Percentiles rank a stretch among this genome's conserved stretches.
phyloP scores from a whole-genome alignment of 2,888 invertebrate genomes.

The Diaprepes abbreviatus region DNA sequence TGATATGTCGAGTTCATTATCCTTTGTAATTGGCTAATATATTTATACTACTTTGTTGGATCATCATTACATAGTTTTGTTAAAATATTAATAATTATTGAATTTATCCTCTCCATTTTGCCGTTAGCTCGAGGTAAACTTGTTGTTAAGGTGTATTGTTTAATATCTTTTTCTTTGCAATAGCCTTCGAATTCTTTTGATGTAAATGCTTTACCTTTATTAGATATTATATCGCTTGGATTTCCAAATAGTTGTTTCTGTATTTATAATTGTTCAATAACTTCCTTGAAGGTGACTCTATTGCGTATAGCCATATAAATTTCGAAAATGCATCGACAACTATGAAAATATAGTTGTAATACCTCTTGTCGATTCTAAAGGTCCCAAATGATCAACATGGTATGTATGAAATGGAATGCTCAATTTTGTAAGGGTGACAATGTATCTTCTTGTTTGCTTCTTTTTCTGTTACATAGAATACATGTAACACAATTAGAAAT shows the following conservation, averaged over 20 bases:
- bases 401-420: constrained; percentile 52
- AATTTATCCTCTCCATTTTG: too few relatives aligned
- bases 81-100: too few relatives aligned
- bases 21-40: constrained; percentile 47
- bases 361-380: too few relatives aligned
- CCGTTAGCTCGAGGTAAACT: too few relatives aligned
- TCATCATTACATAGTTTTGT: constrained; percentile 41
- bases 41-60: constrained; percentile 47
- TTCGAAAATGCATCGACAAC: too few relatives aligned
- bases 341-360: too few relatives aligned
- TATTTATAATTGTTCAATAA: constrained; percentile 52
- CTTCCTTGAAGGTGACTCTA: constrained; percentile 54
- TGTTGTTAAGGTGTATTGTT: constrained; percentile 56
- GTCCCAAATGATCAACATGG: too few relatives aligned
- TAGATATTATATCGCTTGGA: constrained; percentile 52
- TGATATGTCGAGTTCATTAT: too few relatives aligned
- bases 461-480: too few relatives aligned
- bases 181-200: constrained; percentile 60
- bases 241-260: too few relatives aligned
- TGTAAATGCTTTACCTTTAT: constrained; percentile 62
- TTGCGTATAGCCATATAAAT: constrained; percentile 59
- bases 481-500: too few relatives aligned
- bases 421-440: constrained; percentile 53
- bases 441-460: constrained; percentile 52
- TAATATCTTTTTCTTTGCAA: constrained; percentile 59